Conservation (phyloP, 2,113 vertebrate genomes). For the Nothocercus nigrocapillus region DNA sequence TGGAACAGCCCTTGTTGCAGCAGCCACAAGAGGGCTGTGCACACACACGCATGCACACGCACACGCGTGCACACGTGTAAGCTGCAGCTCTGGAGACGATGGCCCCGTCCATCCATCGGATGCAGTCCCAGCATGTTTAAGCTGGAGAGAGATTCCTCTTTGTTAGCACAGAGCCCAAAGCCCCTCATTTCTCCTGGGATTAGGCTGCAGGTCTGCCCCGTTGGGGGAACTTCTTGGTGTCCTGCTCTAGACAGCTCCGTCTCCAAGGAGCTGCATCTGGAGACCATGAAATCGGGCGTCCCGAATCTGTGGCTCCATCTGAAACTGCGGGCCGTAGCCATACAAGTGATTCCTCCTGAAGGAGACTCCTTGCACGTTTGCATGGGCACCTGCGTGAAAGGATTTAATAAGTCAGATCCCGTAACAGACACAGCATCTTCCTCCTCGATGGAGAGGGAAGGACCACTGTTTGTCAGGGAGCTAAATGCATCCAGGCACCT, state of each 20-base stretch:
- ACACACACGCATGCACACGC: neutral
- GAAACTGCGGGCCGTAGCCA: neutral
- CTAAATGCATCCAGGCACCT: neutral
- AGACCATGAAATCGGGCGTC: neutral
- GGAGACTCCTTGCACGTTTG: neutral
- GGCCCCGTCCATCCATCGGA: rapidly evolving
- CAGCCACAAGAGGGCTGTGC: slow-evolving; percentile 59
- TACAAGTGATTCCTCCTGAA: neutral
- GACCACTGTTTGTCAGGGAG: neutral
- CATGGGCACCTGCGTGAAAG: rapidly evolving
- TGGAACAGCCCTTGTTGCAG: neutral
- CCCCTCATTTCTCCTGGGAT: rapidly evolving
- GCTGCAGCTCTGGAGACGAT: rapidly evolving
- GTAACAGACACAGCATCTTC: neutral
- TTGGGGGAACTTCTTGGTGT: neutral
- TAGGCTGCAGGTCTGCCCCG: neutral
- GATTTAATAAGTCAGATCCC: neutral
- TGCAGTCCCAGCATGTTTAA: neutral
- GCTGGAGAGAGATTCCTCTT: neutral
- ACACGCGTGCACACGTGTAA: neutral
- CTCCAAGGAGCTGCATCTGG: rapidly evolving
- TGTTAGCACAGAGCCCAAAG: neutral
- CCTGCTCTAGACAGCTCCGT: neutral
- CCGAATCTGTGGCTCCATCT: neutral
- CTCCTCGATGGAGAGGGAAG: rapidly evolving